Conservation (phyloP, 2,797 vertebrate genomes). For the Melanotaenia maccullochi region DNA sequence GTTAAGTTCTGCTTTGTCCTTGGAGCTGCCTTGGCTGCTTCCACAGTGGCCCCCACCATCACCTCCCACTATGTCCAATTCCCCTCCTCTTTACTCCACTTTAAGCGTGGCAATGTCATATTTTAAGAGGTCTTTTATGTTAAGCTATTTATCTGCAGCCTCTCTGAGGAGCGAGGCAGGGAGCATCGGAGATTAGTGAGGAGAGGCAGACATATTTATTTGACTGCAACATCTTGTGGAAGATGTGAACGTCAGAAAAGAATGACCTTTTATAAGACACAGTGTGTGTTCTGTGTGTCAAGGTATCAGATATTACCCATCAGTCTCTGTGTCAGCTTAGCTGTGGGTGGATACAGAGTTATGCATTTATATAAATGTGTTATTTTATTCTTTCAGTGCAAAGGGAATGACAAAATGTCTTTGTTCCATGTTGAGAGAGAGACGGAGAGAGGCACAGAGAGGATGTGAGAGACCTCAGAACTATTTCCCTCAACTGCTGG, state of each 20-base stretch:
- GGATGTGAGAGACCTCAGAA: conserved; percentile 61
- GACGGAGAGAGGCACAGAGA: conserved; percentile 27
- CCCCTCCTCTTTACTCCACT: conserved; percentile 17
- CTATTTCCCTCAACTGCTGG: conserved; percentile 62
- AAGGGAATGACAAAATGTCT: conserved; percentile 25
- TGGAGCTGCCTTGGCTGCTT: conserved; percentile 23
- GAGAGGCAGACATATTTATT: conserved; percentile 56
- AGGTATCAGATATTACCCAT: conserved; percentile 8
- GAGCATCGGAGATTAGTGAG: conserved; percentile 59
- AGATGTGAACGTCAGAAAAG: conserved; percentile 26
- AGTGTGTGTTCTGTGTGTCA: conserved; percentile 23
- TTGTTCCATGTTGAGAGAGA: conserved; percentile 26
- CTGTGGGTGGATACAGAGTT: background rate
- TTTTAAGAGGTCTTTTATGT: conserved; percentile 71
- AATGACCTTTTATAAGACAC: conserved; percentile 52
- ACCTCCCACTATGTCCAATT: background rate
- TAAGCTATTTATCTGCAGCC: conserved; percentile 62
- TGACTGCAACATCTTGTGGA: conserved; percentile 54
- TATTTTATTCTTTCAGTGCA: conserved; percentile 20
- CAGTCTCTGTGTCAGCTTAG: background rate
- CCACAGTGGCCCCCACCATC: conserved; percentile 7
- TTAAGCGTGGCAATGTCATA: conserved; percentile 64
- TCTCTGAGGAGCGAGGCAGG: conserved; percentile 41
- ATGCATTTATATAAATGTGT: conserved; percentile 2
- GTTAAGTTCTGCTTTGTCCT: conserved; percentile 18